A percentile compares a stretch with the other conserved stretches of the same genome.
Evolutionary conservation across 64 coral and sea anemone genomes (phyloP).

Genomic region (Stichodactyla helianthus): DNA sequence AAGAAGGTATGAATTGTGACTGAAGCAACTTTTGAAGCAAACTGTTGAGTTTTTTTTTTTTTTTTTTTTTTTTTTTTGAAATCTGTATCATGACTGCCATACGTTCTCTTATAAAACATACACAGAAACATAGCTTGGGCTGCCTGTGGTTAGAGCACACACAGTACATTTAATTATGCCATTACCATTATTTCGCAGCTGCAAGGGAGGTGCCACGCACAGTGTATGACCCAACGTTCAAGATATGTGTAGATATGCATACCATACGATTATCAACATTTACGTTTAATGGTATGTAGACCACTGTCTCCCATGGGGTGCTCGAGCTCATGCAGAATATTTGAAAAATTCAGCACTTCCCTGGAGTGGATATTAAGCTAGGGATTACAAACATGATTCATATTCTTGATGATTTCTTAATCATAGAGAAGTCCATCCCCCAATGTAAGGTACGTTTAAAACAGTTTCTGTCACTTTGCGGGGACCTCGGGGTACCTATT

Average conservation of each 20-base stretch:
- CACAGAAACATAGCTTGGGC: too few species aligned
- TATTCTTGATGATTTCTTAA: constrained; percentile 47
- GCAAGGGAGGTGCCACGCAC: background rate
- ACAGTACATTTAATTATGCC: background rate
- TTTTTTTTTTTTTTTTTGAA: too few species aligned
- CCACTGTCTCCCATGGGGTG: constrained; percentile 26
- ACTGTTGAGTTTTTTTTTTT: too few species aligned
- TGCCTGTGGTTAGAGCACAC: too few species aligned
- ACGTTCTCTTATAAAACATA: too few species aligned
- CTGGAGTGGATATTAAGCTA: constrained; percentile 40
- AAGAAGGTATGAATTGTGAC: too few species aligned
- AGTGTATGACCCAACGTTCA: background rate
- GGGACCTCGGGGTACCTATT: constrained; percentile 36
- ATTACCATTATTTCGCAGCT: background rate
- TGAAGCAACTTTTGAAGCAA: too few species aligned
- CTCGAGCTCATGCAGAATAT: constrained; percentile 7
- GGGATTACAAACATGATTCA: constrained; percentile 24
- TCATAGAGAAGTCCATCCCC: background rate
- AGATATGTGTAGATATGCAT: too few species aligned
- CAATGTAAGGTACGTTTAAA: background rate
- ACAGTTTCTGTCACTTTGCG: constrained; percentile 28
- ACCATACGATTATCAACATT: too few species aligned
- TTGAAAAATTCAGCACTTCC: constrained; percentile 19
- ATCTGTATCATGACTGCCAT: too few species aligned
- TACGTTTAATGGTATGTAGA: background rate